These are phyloP conservation scores for Gambusia affinis DNA, from an alignment of 2,113 vertebrate genomes.

Conservation along the genomic window DNA sequence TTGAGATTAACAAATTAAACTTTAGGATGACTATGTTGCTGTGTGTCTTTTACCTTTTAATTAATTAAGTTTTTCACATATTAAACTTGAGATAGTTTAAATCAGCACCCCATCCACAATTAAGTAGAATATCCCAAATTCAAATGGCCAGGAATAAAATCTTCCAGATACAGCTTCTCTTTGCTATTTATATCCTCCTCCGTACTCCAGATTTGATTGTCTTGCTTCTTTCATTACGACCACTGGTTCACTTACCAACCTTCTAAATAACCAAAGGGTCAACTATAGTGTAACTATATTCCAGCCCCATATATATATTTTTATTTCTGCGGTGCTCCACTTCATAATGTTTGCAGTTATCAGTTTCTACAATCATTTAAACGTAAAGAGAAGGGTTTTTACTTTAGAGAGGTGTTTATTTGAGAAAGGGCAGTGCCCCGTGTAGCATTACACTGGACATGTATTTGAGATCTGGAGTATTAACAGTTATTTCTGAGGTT, in stretches of 20 bases:
- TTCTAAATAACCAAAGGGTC: constrained; percentile 39
- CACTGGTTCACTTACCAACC: constrained; percentile 45
- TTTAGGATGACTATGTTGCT: not conserved
- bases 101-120: not conserved
- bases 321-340: constrained; percentile 3
- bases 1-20: constrained; percentile 9
- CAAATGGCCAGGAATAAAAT: not conserved
- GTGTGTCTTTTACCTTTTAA: not conserved
- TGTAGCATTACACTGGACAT: constrained; percentile 37
- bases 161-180: constrained; percentile 8
- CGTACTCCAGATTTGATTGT: constrained; percentile 41
- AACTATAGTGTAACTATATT: constrained; percentile 20
- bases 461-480: constrained; percentile 51
- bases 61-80: not conserved
- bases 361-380: constrained; percentile 11
- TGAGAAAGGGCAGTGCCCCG: constrained; percentile 45
- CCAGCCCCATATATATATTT: not conserved
- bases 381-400: constrained; percentile 15
- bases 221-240: constrained; percentile 44
- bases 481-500: constrained; percentile 65
- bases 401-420: constrained; percentile 55
- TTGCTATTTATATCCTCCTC: constrained; percentile 45
- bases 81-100: not conserved
- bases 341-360: constrained; percentile 16
- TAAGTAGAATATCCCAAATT: not conserved